Base-by-base conservation (phyloP, 2,113 vertebrate species). In the Symphodus melops region DNA sequence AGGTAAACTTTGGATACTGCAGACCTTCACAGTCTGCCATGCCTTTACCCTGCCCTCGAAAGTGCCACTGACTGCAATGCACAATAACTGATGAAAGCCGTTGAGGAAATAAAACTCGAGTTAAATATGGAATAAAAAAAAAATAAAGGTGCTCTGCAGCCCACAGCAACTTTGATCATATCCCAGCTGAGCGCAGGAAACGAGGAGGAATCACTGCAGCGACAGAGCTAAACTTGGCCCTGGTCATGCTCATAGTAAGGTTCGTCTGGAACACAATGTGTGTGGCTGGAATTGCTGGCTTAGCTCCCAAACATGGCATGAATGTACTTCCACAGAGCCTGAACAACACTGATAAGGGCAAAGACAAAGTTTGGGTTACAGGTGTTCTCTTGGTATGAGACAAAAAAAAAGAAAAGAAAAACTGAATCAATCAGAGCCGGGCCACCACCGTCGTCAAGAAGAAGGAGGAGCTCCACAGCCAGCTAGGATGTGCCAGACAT, bases 1-100 rank as follows among this genome's bases (percentile, higher is more conserved):
- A 49, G 41, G 28, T 66, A 68, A 20, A 63, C 54, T 51, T 65
- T 56, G 72, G 82, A 86, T 84, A 85, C 72, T 54, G 72, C 25
- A 68, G 37, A 69, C 63, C 79, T 51, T 75, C 75, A 72, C 68
- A 77, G 60, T 76, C 63, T 69, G 51, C 37, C 60, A 54, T 41
- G 33, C 58, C 56, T 52, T 37, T 58, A 55, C 54, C 17, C 10
- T 1, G 0, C 65, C 28, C 16, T 69, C 57, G 56, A 21, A 71
- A 71, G 59, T 44, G 57, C 39, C 57, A 66, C 46, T 23, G 68
- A 66, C 46, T 20, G 68, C 36, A 51, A 54, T 49, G 58, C 48
- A 68, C 51, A 23, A 53, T 51, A 54, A 37, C 46, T 59, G 71
- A 59, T 67, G 52, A 59, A 62, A 53, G 75, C 63, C 59, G 68